Evolutionary conservation across 1,140 invertebrate genomes (phyloP), one percentile per base, ranked within the genome.

Genomic region (Atta texana): DNA sequence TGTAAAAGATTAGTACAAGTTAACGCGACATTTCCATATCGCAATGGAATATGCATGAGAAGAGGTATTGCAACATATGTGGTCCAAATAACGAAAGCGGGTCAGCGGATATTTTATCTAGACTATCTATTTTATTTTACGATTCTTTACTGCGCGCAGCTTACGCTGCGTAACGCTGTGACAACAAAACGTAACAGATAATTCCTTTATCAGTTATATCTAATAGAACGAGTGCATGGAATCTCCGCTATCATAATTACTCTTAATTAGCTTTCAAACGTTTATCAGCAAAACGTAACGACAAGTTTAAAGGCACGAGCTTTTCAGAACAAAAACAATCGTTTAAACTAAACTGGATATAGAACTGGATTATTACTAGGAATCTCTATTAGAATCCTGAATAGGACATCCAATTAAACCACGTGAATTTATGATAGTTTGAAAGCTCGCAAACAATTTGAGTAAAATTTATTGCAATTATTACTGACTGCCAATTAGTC

Each of bases 21-120:
- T 84, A 84, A 84, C 80, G 69, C 80, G 80, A 75, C 80, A 75
- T 84, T 84, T 84, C 80, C 69, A 84, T 84, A 61, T 2, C 39
- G 69, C 80, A 12, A 63, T 75, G 69, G 55, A 84, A 84, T 84
- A 84, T 84, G 68, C 80, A 84, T 84, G 80, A 84, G 80, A 82
- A 34, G 39, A 49, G 28, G 34, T 51, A 84, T 44, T 3, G 80
- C 80, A 12, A 39, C 80, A 63, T 84, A 57, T 84, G 69, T 44
- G 80, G 39, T 59, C 69, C 69, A 51, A 84, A 51, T 84, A 74
- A 75, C 55, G 80, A 75, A 84, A 84, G 55, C 69, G 57, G 80
- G 80, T 84, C 80, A 84, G 39, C 69, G 69, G 69, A 84, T 63
- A 39, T 21, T 82, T 59, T 57, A 82, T 82, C 24, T 63, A 18